Percentiles rank a stretch among this genome's conserved stretches.
Conservation (phyloP, 2,888 invertebrate genomes). For the Nineta flava region DNA sequence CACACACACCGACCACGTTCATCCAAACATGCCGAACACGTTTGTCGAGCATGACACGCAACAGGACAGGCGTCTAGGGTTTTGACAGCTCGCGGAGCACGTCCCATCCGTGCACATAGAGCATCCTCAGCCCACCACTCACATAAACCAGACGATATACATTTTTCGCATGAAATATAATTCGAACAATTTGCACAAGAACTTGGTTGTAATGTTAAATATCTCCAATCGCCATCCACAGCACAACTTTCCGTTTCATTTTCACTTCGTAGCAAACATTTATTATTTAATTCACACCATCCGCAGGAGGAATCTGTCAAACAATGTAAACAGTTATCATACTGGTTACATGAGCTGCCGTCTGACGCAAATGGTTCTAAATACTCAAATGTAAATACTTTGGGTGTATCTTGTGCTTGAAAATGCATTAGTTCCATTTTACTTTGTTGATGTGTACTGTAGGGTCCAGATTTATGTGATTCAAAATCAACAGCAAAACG, state of each 20-base stretch:
- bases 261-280: conserved; percentile 48
- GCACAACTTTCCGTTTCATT: conserved; percentile 50
- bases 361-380: conserved; percentile 64
- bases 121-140: conserved; percentile 91
- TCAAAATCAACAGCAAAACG: conserved; percentile 30
- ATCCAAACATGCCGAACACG: conserved; percentile 70
- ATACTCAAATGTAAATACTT: conserved; percentile 78
- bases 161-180: conserved; percentile 74
- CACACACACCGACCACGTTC: conserved; percentile 83
- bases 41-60: conserved; percentile 61
- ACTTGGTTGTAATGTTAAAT: conserved; percentile 64
- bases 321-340: conserved; percentile 75
- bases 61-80: conserved; percentile 53
- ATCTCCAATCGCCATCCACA: conserved; percentile 49
- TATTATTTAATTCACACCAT: conserved; percentile 71
- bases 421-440: conserved; percentile 73
- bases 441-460: conserved; percentile 51
- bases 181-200: conserved; percentile 81
- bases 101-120: conserved; percentile 65
- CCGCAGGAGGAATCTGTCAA: conserved; percentile 78
- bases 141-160: conserved; percentile 60
- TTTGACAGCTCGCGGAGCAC: conserved; percentile 43
- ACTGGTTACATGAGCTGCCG: conserved; percentile 57
- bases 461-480: conserved; percentile 32
- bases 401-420: conserved; percentile 53